Evolutionary conservation across 2,888 invertebrate species (phyloP), one percentile per base, ranked within the genome.

Genomic region (Tortrix viridana): DNA sequence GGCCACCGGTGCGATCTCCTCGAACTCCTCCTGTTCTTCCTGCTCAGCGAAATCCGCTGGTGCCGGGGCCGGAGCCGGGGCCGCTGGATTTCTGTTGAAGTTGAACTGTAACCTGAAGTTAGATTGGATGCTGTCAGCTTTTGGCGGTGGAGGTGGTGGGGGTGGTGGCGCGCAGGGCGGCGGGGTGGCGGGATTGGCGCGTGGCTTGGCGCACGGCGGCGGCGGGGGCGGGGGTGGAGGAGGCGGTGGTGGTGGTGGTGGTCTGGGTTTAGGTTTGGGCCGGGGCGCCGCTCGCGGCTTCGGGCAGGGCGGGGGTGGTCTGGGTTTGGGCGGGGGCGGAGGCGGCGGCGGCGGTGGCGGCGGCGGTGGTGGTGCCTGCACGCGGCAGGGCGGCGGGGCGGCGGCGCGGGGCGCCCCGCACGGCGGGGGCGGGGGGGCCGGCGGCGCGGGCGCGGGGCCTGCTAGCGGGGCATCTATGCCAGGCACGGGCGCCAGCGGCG

Each of bases 71-170:
- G 80, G 74, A 4, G 74, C 74, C 1, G 83, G 73, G 0, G 78
- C 72, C 6, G 76, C 80, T 0, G 84, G 87, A 37, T 74, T 80
- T 59, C 91, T 76, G 66, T 88, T 86, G 67, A 89, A 89, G 67
- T 92, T 86, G 63, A 92, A 91, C 67, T 85, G 83, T 0, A 92
- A 71, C 16, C 84, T 80, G 69, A 92, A 86, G 68, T 91, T 90
- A 1, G 91, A 89, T 6, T 85, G 77, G 38, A 91, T 82, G 7
- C 81, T 84, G 65, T 87, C 82, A 19, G 81, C 78, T 63, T 80
- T 76, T 2, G 84, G 74, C 0, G 80, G 79, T 1, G 84, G 79
- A 0, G 78, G 76, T 3, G 82, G 79, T 0, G 82, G 83, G 48
- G 82, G 81, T 52, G 87, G 84, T 0, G 88, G 86, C 2, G 75